Conservation (phyloP, 2,797 vertebrate genomes). For the Ctenopoma kingsleyae region DNA sequence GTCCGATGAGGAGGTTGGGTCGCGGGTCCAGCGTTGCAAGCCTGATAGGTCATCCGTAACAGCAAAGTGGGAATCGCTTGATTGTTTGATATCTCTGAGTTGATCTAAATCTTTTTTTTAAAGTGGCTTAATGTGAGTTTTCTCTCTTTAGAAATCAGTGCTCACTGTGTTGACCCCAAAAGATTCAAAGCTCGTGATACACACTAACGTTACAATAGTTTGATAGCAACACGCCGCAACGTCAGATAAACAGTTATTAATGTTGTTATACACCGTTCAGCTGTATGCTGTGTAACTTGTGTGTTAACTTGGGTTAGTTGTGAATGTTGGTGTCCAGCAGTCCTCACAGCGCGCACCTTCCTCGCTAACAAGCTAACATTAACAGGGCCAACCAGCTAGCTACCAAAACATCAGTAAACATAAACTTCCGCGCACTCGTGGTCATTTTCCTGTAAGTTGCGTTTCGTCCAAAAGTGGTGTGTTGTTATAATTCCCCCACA, state of each 20-base stretch:
- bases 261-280: not conserved
- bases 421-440: conserved; percentile 62
- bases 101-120: not conserved
- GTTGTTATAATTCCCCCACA: not conserved
- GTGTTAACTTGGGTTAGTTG: not conserved
- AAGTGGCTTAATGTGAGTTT: not conserved
- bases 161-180: conserved; percentile 15
- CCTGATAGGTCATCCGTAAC: conserved; percentile 39
- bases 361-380: conserved; percentile 74
- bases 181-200: conserved; percentile 43
- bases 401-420: conserved; percentile 62
- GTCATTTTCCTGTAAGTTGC: conserved; percentile 2
- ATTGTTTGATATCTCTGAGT: not conserved
- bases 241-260: not conserved
- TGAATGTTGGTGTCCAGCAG: conserved; percentile 8
- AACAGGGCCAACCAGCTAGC: conserved; percentile 72
- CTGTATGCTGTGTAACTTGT: not conserved
- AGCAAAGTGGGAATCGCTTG: not conserved
- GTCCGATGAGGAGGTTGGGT: conserved; percentile 36
- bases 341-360: conserved; percentile 43
- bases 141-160: not conserved
- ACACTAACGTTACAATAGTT: conserved; percentile 26
- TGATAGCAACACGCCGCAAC: not conserved
- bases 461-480: not conserved
- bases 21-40: conserved; percentile 20